phyloP scores from a whole-genome alignment of 2,888 invertebrate genomes.

The Ariolimax columbianus region DNA sequence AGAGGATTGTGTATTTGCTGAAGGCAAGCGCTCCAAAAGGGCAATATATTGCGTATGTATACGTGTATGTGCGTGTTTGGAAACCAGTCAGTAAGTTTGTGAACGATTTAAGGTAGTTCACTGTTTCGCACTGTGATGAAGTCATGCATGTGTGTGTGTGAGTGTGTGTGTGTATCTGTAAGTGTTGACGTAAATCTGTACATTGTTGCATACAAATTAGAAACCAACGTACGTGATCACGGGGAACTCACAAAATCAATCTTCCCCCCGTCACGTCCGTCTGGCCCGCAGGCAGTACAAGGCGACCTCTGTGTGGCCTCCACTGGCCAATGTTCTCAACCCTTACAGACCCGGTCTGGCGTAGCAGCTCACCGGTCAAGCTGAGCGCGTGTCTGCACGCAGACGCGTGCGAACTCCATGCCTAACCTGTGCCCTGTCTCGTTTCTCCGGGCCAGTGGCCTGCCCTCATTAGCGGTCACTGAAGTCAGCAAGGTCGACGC shows the following conservation, averaged over 20 bases:
- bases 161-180: too few species aligned
- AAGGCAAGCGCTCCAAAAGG: too few species aligned
- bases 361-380: slow-evolving; percentile 6
- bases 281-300: background rate
- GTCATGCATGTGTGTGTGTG: too few species aligned
- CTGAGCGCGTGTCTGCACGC: background rate
- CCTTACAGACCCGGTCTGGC: background rate
- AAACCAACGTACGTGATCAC: too few species aligned
- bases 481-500: background rate
- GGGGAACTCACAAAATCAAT: background rate
- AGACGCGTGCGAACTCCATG: slow-evolving; percentile 27
- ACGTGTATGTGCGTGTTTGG: too few species aligned
- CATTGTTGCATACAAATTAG: too few species aligned
- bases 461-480: slow-evolving; percentile 27
- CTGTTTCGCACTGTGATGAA: too few species aligned
- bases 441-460: background rate
- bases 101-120: too few species aligned
- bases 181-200: too few species aligned
- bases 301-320: background rate
- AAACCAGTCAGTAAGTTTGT: too few species aligned
- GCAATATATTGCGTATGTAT: too few species aligned
- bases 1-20: too few species aligned
- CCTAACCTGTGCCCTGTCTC: slow-evolving; percentile 16
- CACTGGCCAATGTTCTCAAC: slow-evolving; percentile 28
- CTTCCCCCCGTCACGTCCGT: background rate